phyloP scores from a whole-genome alignment of 2,113 vertebrate genomes.

The Laterallus jamaicensis region DNA sequence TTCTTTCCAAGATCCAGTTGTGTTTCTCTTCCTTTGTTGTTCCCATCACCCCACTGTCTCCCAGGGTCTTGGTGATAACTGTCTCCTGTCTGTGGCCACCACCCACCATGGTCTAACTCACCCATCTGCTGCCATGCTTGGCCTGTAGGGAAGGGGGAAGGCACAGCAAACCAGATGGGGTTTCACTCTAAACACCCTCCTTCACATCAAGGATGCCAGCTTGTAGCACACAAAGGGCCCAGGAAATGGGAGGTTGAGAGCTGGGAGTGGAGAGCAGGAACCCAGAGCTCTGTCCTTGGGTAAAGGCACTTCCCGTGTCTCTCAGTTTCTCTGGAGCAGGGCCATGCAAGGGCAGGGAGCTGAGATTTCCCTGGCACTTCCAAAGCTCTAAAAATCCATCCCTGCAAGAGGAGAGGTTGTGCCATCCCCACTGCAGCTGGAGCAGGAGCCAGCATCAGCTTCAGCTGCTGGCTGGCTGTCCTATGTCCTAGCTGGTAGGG shows the following conservation, averaged over 20 bases:
- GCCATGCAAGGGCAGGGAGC: background rate
- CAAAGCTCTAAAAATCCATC: background rate
- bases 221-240: background rate
- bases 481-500: background rate
- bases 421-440: background rate
- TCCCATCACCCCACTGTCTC: background rate
- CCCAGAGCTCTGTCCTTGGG: background rate
- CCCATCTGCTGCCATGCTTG: background rate
- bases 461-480: background rate
- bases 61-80: background rate
- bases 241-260: background rate
- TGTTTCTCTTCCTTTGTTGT: background rate
- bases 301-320: background rate
- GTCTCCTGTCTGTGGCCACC: background rate
- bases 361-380: background rate
- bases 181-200: background rate
- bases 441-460: background rate
- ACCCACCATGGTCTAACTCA: background rate
- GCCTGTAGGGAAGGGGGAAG: background rate
- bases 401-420: background rate
- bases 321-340: background rate
- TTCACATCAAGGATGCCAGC: background rate
- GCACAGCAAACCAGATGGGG: background rate
- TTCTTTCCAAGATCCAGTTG: background rate
- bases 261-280: background rate